Evolutionary conservation across 2,113 vertebrate species (phyloP).

Genomic region (Crotalus horridus): DNA sequence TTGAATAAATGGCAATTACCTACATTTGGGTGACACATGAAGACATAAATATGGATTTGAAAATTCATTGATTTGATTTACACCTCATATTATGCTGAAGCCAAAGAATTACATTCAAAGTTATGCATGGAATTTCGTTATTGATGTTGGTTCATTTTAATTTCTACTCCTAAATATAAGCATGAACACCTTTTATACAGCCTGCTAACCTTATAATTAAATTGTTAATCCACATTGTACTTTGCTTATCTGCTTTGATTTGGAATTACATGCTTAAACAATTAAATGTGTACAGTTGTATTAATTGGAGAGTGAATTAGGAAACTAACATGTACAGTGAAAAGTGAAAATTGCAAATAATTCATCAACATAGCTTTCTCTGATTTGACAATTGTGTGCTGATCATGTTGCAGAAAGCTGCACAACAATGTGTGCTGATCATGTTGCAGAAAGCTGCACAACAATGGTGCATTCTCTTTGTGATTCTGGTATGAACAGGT

Average conservation of each 20-base stretch:
- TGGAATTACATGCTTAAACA: neutral
- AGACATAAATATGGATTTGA: neutral
- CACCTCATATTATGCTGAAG: neutral
- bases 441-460: neutral
- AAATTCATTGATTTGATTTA: neutral
- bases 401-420: constrained; percentile 7
- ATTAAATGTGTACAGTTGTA: neutral
- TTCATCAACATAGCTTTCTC: neutral
- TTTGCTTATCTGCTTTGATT: neutral
- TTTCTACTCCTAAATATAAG: neutral
- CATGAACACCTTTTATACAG: neutral
- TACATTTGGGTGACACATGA: neutral
- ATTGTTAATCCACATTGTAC: neutral
- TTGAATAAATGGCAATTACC: neutral
- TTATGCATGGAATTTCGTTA: neutral
- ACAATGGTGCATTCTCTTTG: neutral
- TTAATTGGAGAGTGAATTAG: neutral
- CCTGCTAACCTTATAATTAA: neutral
- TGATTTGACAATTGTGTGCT: neutral
- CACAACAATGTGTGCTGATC: neutral
- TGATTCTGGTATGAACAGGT: neutral
- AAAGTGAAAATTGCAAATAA: neutral
- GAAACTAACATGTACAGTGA: constrained; percentile 14
- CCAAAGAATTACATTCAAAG: neutral
- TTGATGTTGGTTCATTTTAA: neutral